Conservation (phyloP, 2,888 invertebrate genomes). For the Apamea epomidion region DNA sequence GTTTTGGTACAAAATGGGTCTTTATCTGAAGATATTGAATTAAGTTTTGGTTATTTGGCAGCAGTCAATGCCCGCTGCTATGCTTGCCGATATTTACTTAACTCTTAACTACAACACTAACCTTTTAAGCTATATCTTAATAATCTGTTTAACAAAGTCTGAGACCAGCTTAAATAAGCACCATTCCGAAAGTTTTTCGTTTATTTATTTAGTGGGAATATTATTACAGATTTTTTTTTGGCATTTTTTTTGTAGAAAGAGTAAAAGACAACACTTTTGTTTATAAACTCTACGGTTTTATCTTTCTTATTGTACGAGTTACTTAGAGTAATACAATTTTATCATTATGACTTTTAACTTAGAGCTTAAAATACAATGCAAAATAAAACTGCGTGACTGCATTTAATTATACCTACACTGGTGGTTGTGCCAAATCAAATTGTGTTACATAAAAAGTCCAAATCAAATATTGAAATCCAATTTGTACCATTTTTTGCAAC, state of each 20-base stretch:
- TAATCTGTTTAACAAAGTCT: constrained; percentile 5
- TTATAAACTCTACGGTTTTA: neutral
- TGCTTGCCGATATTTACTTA: constrained; percentile 20
- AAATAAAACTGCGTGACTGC: neutral
- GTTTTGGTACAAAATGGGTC: neutral
- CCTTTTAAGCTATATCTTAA: constrained; percentile 39
- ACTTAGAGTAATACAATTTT: neutral
- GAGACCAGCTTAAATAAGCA: constrained; percentile 12
- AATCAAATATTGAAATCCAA: neutral
- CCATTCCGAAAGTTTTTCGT: neutral
- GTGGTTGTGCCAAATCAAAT: neutral
- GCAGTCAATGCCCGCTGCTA: neutral
- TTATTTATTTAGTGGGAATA: neutral
- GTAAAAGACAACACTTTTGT: neutral
- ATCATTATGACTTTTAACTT: neutral
- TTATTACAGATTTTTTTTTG: neutral
- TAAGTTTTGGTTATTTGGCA: neutral
- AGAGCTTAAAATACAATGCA: neutral
- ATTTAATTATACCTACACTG: neutral
- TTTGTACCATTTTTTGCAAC: neutral
- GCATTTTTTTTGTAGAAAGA: neutral
- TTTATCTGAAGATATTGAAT: neutral
- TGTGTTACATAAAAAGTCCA: neutral
- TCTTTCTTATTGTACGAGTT: neutral
- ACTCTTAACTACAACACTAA: constrained; percentile 35